phyloP scores from a whole-genome alignment of 1,140 invertebrate species.

The Formica selysi region DNA sequence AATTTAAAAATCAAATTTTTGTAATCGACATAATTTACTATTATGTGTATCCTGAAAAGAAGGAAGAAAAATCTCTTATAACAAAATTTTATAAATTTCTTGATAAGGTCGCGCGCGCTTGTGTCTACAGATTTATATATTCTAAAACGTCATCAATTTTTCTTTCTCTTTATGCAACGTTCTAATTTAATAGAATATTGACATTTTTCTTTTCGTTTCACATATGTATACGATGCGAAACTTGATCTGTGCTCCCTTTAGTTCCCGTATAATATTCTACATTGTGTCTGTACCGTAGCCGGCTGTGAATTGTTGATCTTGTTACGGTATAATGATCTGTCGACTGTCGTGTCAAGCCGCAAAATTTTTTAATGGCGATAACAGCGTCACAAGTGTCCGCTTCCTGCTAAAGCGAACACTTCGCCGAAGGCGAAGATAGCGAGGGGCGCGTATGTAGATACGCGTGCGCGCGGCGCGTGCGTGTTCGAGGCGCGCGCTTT shows the following conservation, averaged over 20 bases:
- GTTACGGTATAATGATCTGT: constrained; percentile 28
- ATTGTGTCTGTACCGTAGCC: background rate
- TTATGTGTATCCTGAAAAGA: background rate
- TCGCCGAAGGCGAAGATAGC: constrained; percentile 25
- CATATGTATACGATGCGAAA: background rate
- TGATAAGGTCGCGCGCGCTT: background rate
- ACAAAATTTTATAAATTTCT: background rate
- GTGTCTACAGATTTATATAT: background rate
- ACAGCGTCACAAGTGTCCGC: constrained; percentile 77
- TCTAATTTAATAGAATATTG: background rate
- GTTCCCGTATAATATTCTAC: background rate
- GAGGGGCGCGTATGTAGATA: constrained; percentile 25
- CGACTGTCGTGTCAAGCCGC: constrained; percentile 18
- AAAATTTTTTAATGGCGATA: constrained; percentile 70
- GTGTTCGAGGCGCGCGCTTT: constrained; percentile 38
- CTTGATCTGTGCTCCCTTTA: no score
- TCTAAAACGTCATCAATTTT: background rate
- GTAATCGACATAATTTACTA: background rate
- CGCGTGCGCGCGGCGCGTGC: constrained; percentile 62
- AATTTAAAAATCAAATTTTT: background rate
- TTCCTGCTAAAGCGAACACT: constrained; percentile 73
- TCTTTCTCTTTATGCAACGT: background rate
- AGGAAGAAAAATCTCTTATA: background rate
- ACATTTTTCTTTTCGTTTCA: background rate
- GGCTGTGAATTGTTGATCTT: constrained; percentile 28